These are phyloP conservation scores for Struthidea cinerea DNA, from an alignment of 2,113 vertebrate species.

Conservation along the genomic window DNA sequence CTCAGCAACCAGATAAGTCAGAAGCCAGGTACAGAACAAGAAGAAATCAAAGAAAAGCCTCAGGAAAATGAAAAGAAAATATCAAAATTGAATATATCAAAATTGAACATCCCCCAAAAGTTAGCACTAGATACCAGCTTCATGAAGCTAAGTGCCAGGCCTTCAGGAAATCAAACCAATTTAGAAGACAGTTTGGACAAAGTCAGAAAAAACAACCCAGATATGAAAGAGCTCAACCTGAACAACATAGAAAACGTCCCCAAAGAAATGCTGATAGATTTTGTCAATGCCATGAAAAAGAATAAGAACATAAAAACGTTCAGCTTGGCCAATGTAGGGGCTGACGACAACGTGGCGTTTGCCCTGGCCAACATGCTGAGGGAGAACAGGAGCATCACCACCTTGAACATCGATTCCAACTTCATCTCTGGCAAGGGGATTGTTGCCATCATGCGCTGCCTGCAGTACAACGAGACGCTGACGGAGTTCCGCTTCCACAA, in stretches of 20 bases:
- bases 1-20: background rate
- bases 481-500: slow-evolving; percentile 97
- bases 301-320: slow-evolving; percentile 88
- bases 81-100: slow-evolving; percentile 86
- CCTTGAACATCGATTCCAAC: slow-evolving; percentile 93
- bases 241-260: slow-evolving; percentile 99
- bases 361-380: slow-evolving; percentile 92
- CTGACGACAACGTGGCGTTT: slow-evolving; percentile 86
- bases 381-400: slow-evolving; percentile 90
- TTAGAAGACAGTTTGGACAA: slow-evolving; percentile 87
- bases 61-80: slow-evolving; percentile 79
- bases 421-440: slow-evolving; percentile 92
- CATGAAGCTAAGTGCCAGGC: slow-evolving; percentile 89
- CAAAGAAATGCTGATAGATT: slow-evolving; percentile 91
- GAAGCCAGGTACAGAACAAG: background rate
- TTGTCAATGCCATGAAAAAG: slow-evolving; percentile 89
- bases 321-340: slow-evolving; percentile 92
- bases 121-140: slow-evolving; percentile 81
- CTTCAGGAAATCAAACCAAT: slow-evolving; percentile 94
- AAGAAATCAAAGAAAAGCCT: slow-evolving; percentile 39
- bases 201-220: slow-evolving; percentile 84
- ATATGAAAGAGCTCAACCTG: slow-evolving; percentile 89
- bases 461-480: slow-evolving; percentile 94
- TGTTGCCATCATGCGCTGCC: slow-evolving; percentile 90
- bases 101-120: slow-evolving; percentile 87